Percentiles rank a stretch among this genome's conserved stretches.
Conservation (phyloP, 2,888 invertebrate species). For the Acleris sparsana region DNA sequence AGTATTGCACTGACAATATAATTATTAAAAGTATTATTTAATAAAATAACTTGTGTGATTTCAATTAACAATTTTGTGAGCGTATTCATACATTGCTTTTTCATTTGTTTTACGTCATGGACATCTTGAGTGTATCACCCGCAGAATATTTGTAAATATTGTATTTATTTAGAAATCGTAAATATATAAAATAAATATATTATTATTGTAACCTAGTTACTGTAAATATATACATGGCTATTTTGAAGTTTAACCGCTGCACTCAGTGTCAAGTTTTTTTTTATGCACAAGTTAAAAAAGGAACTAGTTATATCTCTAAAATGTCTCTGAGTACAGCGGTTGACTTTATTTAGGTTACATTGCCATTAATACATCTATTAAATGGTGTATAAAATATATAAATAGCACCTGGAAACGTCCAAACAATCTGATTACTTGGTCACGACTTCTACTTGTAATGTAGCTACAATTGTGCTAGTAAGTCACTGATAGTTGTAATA, state of each 20-base stretch:
- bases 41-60: slow-evolving; percentile 13
- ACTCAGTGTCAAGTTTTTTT: no score
- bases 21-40: background rate
- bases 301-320: no score
- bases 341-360: no score
- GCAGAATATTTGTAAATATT: slow-evolving; percentile 37
- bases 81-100: slow-evolving; percentile 9
- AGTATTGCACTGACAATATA: slow-evolving; percentile 14
- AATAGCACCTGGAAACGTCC: background rate
- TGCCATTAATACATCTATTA: no score
- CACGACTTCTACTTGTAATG: no score
- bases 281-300: no score
- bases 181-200: slow-evolving; percentile 13
- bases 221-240: slow-evolving; percentile 43
- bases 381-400: no score
- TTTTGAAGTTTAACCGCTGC: background rate
- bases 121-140: slow-evolving; percentile 71
- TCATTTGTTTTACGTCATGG: slow-evolving; percentile 24
- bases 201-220: slow-evolving; percentile 44
- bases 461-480: no score
- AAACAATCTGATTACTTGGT: no score
- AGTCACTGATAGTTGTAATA: no score
- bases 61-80: slow-evolving; percentile 9
- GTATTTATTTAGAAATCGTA: slow-evolving; percentile 19
- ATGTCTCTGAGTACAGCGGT: no score